Percentiles rank a stretch among this genome's conserved stretches.
phyloP scores from a whole-genome alignment of 2,888 invertebrate genomes.

The Drosophila atripex region DNA sequence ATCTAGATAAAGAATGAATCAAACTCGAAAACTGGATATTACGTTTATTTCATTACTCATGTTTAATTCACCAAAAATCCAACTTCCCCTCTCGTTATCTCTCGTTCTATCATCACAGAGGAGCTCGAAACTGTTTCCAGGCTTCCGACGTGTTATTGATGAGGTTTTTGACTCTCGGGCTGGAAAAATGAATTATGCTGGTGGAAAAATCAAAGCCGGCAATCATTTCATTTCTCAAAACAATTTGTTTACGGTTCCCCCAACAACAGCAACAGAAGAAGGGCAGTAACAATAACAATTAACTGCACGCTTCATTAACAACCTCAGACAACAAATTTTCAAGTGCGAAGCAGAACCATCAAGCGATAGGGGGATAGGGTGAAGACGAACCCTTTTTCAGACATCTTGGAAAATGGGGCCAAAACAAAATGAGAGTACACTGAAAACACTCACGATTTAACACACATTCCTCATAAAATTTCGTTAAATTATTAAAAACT shows the following conservation, averaged over 20 bases:
- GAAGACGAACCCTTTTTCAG: slow-evolving; percentile 55
- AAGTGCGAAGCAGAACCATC: slow-evolving; percentile 56
- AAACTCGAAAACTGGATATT: too few species aligned
- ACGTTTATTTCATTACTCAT: not conserved
- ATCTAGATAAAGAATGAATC: too few species aligned
- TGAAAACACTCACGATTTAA: not conserved
- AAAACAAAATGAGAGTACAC: slow-evolving; percentile 12
- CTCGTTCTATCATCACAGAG: not conserved
- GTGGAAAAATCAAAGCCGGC: slow-evolving; percentile 59
- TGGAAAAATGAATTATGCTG: slow-evolving; percentile 38
- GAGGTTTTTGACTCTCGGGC: slow-evolving; percentile 55
- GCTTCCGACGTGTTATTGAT: slow-evolving; percentile 48
- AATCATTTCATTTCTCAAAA: slow-evolving; percentile 38
- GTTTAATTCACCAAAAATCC: not conserved
- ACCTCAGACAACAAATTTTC: slow-evolving; percentile 76
- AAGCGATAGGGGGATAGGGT: slow-evolving; percentile 7
- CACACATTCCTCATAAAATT: too few species aligned
- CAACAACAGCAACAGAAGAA: slow-evolving; percentile 28
- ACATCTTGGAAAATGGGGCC: slow-evolving; percentile 11
- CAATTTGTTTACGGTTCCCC: slow-evolving; percentile 63
- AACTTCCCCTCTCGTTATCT: too few species aligned
- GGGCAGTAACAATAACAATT: slow-evolving; percentile 63
- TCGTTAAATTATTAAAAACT: too few species aligned
- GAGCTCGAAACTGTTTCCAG: slow-evolving; percentile 22
- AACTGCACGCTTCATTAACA: slow-evolving; percentile 74